These are phyloP conservation scores for Thaumetopoea pityocampa DNA, from an alignment of 1,140 invertebrate species.

Conservation along the genomic window DNA sequence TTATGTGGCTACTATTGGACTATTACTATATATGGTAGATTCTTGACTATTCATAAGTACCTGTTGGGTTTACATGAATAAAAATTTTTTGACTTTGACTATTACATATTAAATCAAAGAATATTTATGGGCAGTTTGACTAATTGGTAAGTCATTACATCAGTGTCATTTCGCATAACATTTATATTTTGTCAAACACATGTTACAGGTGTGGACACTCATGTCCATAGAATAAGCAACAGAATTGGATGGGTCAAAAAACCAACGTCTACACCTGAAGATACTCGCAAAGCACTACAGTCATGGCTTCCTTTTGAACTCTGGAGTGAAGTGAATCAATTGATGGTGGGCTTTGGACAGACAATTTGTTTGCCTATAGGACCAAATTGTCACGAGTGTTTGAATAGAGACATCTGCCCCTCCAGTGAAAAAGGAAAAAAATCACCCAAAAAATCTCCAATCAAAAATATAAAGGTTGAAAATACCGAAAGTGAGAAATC, in stretches of 20 bases:
- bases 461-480: slow-evolving; percentile 18
- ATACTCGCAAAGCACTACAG: slow-evolving; percentile 90
- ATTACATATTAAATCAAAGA: no score
- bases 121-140: no score
- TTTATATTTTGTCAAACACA: slow-evolving; percentile 1
- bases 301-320: slow-evolving; percentile 90
- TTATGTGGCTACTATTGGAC: no score
- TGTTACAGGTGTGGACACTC: slow-evolving; percentile 92
- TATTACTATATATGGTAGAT: no score
- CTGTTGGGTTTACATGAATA: no score
- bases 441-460: slow-evolving; percentile 34
- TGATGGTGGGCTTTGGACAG: slow-evolving; percentile 98
- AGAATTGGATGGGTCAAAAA: slow-evolving; percentile 90
- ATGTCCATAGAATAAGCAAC: slow-evolving; percentile 96
- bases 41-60: no score
- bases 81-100: no score
- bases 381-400: slow-evolving; percentile 89
- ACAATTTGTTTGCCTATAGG: slow-evolving; percentile 88
- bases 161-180: neutral
- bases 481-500: slow-evolving; percentile 13
- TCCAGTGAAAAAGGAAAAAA: slow-evolving; percentile 67
- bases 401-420: slow-evolving; percentile 92
- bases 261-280: slow-evolving; percentile 89
- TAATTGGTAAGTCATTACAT: no score
- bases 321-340: slow-evolving; percentile 94